Evolutionary conservation across 2,888 invertebrate species (phyloP), one percentile per base, ranked within the genome.

Genomic region (Latheticus oryzae): DNA sequence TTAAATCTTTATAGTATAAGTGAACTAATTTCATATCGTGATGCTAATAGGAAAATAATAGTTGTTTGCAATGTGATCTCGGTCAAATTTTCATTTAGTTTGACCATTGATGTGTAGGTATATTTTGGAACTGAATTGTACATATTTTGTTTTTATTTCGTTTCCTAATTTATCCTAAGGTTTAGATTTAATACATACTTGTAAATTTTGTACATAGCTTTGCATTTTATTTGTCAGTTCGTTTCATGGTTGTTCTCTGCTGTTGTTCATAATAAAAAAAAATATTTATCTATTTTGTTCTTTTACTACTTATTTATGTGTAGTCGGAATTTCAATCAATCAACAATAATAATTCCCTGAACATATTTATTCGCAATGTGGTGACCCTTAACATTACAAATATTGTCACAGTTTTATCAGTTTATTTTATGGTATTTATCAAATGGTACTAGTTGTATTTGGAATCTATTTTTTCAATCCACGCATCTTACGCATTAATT

Each of bases 181-280:
- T 64, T 28, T 35, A 38, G 57, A 61, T 60, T 43, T 40, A 62
- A 54, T 61, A 61, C 67, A 65, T n/a, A n/a, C n/a, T n/a, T 74
- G 73, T 74, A 73, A 72, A 75, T 74, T 71, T 69, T 76, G 76
- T 75, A 76, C 64, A 75, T 76, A 76, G 75, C 73, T 74, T 75
- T 67, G 72, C 71, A 72, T 73, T 70, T 74, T 68, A 68, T 72
- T 67, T 71, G 70, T 71, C 60, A 63, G 66, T 65, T 68, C 67
- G 63, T 68, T 64, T 71, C 66, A 67, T 74, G 70, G 73, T 73
- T 76, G 73, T 73, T 74, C 70, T 73, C 62, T 72, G 71, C 72
- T 75, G 75, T 75, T 74, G 73, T 74, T 73, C 70, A 73, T 72
- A 71, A 75, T 48, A 53, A 58, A 53, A 52, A 58, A 48, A 52